phyloP scores from a whole-genome alignment of 2,113 vertebrate genomes.

The Colossoma macropomum region DNA sequence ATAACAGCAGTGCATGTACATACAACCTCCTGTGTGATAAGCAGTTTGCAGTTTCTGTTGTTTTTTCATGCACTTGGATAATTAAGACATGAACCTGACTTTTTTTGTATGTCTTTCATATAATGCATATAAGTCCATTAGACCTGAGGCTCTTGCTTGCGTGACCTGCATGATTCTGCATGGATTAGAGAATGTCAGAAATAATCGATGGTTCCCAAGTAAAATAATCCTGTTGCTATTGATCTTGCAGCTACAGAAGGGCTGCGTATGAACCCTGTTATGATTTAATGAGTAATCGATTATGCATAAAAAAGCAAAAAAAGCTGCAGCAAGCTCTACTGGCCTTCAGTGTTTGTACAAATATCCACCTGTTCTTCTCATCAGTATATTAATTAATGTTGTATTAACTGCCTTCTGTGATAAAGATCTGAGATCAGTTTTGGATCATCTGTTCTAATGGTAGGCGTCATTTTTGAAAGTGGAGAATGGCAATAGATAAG shows the following conservation, averaged over 20 bases:
- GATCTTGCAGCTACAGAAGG: constrained; percentile 43
- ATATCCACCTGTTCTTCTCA: neutral
- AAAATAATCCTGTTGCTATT: constrained; percentile 59
- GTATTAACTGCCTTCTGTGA: neutral
- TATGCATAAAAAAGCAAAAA: constrained; percentile 4
- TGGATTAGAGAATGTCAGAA: constrained; percentile 47
- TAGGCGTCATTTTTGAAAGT: neutral
- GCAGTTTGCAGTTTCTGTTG: constrained; percentile 26
- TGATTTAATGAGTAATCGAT: constrained; percentile 55
- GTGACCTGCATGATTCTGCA: constrained; percentile 37
- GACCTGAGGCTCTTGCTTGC: constrained; percentile 28
- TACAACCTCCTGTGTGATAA: constrained; percentile 12
- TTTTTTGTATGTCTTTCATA: constrained; percentile 11
- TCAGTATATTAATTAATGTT: neutral
- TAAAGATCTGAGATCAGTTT: neutral
- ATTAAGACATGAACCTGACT: constrained; percentile 27
- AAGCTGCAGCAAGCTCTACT: constrained; percentile 23
- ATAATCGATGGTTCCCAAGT: constrained; percentile 49
- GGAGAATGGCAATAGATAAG: neutral
- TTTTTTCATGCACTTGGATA: constrained; percentile 18
- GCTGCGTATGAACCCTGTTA: constrained; percentile 45
- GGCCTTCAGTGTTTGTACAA: neutral
- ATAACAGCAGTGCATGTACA: neutral
- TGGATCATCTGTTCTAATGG: neutral
- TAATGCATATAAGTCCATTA: constrained; percentile 15